These are phyloP conservation scores for Cephus pulcher DNA, from an alignment of 2,888 invertebrate genomes.

Conservation along the genomic window DNA sequence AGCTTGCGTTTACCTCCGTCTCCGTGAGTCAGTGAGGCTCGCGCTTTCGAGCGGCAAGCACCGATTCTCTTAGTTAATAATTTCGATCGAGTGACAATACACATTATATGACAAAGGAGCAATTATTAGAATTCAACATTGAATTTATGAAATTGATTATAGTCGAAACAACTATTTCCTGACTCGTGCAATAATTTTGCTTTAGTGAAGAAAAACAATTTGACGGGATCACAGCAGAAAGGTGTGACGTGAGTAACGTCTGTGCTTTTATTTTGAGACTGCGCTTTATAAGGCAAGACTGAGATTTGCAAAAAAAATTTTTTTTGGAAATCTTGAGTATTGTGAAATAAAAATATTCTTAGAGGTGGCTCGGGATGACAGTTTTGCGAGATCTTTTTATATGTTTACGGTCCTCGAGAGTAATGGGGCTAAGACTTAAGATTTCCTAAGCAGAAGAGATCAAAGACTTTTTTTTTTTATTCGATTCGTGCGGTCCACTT, in stretches of 20 bases:
- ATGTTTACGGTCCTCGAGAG: neutral
- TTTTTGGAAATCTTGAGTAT: neutral
- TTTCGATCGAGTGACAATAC: slow-evolving; percentile 4
- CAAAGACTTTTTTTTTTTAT: neutral
- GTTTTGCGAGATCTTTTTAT: neutral
- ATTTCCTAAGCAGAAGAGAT: neutral
- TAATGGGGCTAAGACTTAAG: neutral
- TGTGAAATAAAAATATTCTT: neutral
- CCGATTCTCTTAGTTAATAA: slow-evolving; percentile 28
- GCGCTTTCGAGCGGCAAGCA: slow-evolving; percentile 62
- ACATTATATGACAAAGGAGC: neutral
- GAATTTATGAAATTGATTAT: neutral
- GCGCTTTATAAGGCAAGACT: neutral
- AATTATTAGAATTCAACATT: neutral
- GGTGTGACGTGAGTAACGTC: neutral
- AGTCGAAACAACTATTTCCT: neutral
- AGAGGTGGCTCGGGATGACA: neutral
- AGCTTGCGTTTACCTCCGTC: slow-evolving; percentile 57
- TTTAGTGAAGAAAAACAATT: neutral
- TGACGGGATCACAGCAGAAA: neutral
- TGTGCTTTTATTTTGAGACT: neutral
- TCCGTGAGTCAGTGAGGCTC: slow-evolving; percentile 59
- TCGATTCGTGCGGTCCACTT: neutral
- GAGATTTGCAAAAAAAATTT: no score
- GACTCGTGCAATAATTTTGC: neutral